Base-by-base conservation (phyloP, 2,888 invertebrate species). In the Osedax fenrisi region DNA sequence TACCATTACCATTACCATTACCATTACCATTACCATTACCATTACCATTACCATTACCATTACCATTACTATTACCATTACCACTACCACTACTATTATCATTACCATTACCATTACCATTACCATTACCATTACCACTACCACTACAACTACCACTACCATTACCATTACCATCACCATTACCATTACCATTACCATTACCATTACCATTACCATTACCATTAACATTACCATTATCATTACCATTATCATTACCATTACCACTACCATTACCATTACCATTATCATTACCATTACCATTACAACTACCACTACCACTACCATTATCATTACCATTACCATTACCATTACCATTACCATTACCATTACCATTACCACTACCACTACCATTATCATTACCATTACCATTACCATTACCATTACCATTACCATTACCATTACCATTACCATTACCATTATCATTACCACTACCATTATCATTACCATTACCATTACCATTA, bases 1-100 rank as follows among this genome's bases (percentile, higher is more conserved):
- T 70, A 2, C 67, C 27, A 72, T 64, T 22, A 72, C 72, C 26
- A 72, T 24, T 22, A 72, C 72, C 26, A 72, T 64, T 22, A 72
- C 67, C 27, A 66, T 2, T 70, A 72, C 67, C 72, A 67, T 24
- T 23, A 72, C 67, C 72, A 72, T 64, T n/a, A 66, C 67, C 26
- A 72, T 0, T 22, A 66, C 72, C 23, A 72, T 64, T 22, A 72
- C 1, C 64, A 72, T 24, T 22, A 70, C 72, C 26, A 72, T 2
- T 22, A 68, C 67, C 27, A 66, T 64, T 5, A 61, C 61, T 22
- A 61, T 3, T 2, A 67, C 67, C 67, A 67, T 2, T 25, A 67
- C 2, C 67, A 67, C 67, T 5, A 25, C 67, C 2, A 67, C 3
- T 26, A 73, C 26, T 17, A 72, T 62, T 22, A 68, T 62, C 62